Evolutionary conservation across 2,888 invertebrate species (phyloP).

Genomic region (Strigamia transsilvanica): DNA sequence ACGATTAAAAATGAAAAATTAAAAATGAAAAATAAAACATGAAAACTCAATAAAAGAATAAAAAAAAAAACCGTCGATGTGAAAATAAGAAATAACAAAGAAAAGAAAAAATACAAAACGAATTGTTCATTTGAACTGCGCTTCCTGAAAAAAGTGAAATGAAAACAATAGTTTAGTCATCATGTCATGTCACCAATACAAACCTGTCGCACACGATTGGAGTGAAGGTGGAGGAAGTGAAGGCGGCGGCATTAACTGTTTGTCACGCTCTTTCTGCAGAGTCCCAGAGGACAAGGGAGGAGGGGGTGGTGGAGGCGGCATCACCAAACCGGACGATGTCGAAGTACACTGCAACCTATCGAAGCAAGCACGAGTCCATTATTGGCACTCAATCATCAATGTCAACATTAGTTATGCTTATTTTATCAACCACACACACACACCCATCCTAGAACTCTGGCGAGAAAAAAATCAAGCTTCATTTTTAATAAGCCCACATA

Average conservation of each 20-base stretch:
- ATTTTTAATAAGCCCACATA: not conserved
- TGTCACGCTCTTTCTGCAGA: slow-evolving; percentile 55
- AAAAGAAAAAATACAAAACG: too few relatives aligned
- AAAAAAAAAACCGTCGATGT: not conserved
- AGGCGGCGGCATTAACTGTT: slow-evolving; percentile 56
- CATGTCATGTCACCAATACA: slow-evolving; percentile 48
- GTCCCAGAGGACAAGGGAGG: slow-evolving; percentile 45
- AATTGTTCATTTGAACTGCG: too few relatives aligned
- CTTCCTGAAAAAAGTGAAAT: slow-evolving; percentile 21
- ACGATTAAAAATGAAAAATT: not conserved
- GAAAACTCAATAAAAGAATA: not conserved
- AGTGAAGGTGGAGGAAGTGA: slow-evolving; percentile 53
- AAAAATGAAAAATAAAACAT: not conserved
- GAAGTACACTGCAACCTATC: slow-evolving; percentile 51
- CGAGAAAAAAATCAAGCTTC: slow-evolving; percentile 15
- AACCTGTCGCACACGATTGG: slow-evolving; percentile 53
- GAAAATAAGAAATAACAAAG: not conserved
- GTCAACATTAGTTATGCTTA: not conserved
- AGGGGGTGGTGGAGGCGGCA: slow-evolving; percentile 53
- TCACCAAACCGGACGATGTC: slow-evolving; percentile 34
- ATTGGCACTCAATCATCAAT: slow-evolving; percentile 36
- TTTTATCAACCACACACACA: not conserved
- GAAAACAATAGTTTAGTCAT: slow-evolving; percentile 41
- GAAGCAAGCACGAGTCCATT: slow-evolving; percentile 45
- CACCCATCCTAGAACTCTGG: not conserved